Percentiles rank a stretch among this genome's conserved stretches.
Evolutionary conservation across 2,797 vertebrate species (phyloP).

Genomic region (Diglossa cyanea): DNA sequence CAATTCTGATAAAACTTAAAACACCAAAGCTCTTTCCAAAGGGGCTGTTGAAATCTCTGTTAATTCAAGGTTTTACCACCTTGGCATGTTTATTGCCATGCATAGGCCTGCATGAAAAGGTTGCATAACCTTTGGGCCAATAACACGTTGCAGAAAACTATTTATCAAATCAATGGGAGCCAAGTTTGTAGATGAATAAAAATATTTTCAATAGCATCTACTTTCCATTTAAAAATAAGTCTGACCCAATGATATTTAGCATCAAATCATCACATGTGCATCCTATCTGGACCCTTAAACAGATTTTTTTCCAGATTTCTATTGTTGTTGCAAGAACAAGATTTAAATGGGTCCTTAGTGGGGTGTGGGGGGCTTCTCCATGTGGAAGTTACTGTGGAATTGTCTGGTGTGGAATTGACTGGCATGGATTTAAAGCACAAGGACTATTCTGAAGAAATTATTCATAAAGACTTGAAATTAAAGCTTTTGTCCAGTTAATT

Average conservation of each 20-base stretch:
- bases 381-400: not conserved
- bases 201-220: not conserved
- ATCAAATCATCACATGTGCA: not conserved
- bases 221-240: not conserved
- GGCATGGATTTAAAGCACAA: not conserved
- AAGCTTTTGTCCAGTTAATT: not conserved
- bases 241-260: not conserved
- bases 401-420: not conserved
- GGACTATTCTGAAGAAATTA: not conserved
- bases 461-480: not conserved
- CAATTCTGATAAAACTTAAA: not conserved
- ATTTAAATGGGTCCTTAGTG: not conserved
- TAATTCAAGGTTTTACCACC: not conserved
- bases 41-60: not conserved
- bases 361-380: not conserved
- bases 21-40: not conserved
- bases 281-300: not conserved
- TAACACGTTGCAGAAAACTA: not conserved
- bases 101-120: not conserved
- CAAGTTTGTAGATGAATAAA: not conserved
- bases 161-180: not conserved
- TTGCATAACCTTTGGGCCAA: not conserved
- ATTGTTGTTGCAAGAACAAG: fast-evolving
- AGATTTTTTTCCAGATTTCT: not conserved
- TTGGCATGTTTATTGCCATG: not conserved